phyloP scores from a whole-genome alignment of 2,797 vertebrate species.

The Chrosomus eos region DNA sequence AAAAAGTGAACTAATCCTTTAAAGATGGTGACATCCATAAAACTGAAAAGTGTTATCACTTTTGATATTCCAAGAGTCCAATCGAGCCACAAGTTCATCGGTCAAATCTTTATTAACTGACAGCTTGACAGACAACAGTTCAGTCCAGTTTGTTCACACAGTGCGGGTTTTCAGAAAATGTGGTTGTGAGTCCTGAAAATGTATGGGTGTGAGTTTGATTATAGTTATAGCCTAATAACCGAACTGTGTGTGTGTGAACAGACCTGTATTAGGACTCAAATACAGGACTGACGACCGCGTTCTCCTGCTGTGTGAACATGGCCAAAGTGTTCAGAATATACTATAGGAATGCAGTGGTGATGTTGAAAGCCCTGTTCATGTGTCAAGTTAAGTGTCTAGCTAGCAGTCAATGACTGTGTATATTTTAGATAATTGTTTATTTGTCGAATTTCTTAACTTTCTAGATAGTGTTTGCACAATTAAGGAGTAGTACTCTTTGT shows the following conservation, averaged over 20 bases:
- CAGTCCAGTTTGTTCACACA: background rate
- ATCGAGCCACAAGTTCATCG: background rate
- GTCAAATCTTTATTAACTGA: background rate
- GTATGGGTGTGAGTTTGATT: background rate
- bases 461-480: background rate
- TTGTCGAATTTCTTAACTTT: background rate
- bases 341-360: constrained; percentile 37
- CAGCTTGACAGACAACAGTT: background rate
- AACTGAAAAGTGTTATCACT: background rate
- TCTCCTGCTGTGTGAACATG: background rate
- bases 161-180: background rate
- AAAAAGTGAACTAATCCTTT: no score
- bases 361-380: background rate
- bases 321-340: constrained; percentile 21
- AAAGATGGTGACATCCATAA: background rate
- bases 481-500: background rate
- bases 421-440: background rate
- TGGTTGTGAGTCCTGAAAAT: background rate
- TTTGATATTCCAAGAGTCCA: background rate
- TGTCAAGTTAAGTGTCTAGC: background rate
- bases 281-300: background rate
- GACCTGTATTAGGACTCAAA: background rate
- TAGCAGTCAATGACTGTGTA: background rate
- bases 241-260: background rate
- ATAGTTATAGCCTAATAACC: background rate